These are phyloP conservation scores for Patella pellucida DNA, from an alignment of 2,888 invertebrate species.

Conservation along the genomic window DNA sequence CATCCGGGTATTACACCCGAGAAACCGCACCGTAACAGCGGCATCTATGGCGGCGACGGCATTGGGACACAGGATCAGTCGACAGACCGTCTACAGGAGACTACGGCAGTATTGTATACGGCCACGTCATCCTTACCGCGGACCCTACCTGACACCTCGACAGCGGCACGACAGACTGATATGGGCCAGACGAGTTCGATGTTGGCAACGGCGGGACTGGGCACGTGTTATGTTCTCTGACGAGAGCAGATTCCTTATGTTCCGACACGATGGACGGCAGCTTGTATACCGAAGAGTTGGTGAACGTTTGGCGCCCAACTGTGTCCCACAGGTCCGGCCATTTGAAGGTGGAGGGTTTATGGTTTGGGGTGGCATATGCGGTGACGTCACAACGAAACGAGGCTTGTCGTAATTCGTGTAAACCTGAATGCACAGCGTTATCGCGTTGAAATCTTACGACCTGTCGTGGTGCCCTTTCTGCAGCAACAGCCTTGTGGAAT, in stretches of 20 bases:
- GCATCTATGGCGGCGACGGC: too few species aligned
- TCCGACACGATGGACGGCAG: too few species aligned
- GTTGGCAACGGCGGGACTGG: background rate
- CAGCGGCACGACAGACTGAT: background rate
- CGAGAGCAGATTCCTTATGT: too few species aligned
- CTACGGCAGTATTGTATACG: background rate
- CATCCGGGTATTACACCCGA: too few species aligned
- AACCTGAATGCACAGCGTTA: conserved; percentile 10
- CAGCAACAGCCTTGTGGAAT: conserved; percentile 3
- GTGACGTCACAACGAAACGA: conserved; percentile 10
- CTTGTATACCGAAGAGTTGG: too few species aligned
- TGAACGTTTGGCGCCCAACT: too few species aligned
- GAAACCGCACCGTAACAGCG: too few species aligned
- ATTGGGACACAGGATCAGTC: conserved; percentile 4
- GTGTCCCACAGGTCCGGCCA: too few species aligned
- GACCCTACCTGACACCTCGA: background rate
- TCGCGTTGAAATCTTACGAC: background rate
- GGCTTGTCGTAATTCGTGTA: conserved; percentile 2
- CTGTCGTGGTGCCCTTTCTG: background rate
- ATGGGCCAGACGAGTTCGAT: background rate
- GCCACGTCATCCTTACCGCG: conserved; percentile 6
- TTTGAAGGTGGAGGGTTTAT: too few species aligned
- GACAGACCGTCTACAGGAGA: conserved; percentile 3
- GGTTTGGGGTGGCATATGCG: too few species aligned
- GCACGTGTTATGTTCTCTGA: too few species aligned